Base-by-base conservation (phyloP, 2,113 vertebrate species). In the Pleuronectes platessa region DNA sequence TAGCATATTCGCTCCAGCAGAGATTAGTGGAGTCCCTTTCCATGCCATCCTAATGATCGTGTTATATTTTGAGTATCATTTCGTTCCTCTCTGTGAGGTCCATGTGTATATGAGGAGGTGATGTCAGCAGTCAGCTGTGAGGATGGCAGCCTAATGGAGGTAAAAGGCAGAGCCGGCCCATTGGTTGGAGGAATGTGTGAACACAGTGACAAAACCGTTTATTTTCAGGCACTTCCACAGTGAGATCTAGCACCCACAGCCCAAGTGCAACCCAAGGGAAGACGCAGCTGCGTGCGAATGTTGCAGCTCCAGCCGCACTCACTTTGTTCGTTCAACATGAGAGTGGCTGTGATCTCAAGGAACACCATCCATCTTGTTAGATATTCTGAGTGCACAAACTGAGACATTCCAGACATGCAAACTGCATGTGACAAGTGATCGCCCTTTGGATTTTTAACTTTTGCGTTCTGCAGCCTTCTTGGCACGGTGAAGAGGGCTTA, bases 171-270 rank as follows among this genome's bases (percentile, higher is more conserved):
- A 83, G 69, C 76, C 71, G 76, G 51, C 31, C 61, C 68, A 69
- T 68, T 47, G 83, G 71, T 79, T 37, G 59, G 24, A 84, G 88
- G 92, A 94, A 94, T 93, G 90, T 94, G 79, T 90, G 87, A 91
- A 92, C 89, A 93, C 82, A 59, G 86, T 92, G 92, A 89, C 82
- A 90, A 94, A 94, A 90, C 84, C 90, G 86, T 92, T 88, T 89
- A 90, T 92, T 92, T 90, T 89, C 88, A 91, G 80, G 78, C 83
- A 85, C 84, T 87, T 94, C 89, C 86, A 71, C 83, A 55, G 68
- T 69, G 86, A 91, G 92, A 88, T 89, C 91, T 92, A 61, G 79
- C 90, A 92, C 86, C 88, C 65, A 49, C 76, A 69, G 86, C 64
- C 81, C 79, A 90, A 92, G 76, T 80, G 76, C 79, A 90, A 88